Conservation (phyloP, 2,888 invertebrate genomes). For the Notodonta dromedarius region DNA sequence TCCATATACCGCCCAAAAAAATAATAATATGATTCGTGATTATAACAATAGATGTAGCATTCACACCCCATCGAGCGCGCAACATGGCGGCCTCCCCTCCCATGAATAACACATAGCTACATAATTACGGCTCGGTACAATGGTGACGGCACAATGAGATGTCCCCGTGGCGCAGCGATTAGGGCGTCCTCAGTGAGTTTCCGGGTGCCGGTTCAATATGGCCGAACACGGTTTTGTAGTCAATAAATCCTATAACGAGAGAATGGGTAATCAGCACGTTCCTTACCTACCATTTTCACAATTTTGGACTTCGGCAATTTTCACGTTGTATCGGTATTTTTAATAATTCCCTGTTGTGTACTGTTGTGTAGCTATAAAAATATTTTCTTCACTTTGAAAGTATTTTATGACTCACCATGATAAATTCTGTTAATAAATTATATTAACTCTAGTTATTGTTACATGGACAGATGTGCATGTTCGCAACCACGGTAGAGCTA, state of each 20-base stretch:
- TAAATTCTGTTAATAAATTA: neutral
- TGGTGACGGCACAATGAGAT: constrained; percentile 45
- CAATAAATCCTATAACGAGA: neutral
- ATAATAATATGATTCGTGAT: neutral
- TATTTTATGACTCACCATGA: neutral
- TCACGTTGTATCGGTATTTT: no score
- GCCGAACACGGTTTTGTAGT: constrained; percentile 5
- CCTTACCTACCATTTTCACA: no score
- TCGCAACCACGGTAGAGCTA: neutral
- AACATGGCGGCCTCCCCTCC: constrained; percentile 42
- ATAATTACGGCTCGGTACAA: constrained; percentile 59
- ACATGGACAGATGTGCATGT: neutral
- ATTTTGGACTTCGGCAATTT: no score
- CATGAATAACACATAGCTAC: constrained; percentile 45
- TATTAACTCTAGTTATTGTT: neutral
- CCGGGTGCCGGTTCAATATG: constrained; percentile 30
- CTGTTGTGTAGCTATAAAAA: no score
- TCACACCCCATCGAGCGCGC: constrained; percentile 53
- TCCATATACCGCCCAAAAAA: neutral
- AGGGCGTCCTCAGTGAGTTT: constrained; percentile 1
- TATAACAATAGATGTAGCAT: constrained; percentile 33
- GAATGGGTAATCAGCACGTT: no score
- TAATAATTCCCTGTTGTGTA: no score
- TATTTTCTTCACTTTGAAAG: no score
- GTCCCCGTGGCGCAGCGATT: constrained; percentile 10